Evolutionary conservation across 2,113 vertebrate species (phyloP), one percentile per base, ranked within the genome.

Genomic region (Dermatemys mawii): DNA sequence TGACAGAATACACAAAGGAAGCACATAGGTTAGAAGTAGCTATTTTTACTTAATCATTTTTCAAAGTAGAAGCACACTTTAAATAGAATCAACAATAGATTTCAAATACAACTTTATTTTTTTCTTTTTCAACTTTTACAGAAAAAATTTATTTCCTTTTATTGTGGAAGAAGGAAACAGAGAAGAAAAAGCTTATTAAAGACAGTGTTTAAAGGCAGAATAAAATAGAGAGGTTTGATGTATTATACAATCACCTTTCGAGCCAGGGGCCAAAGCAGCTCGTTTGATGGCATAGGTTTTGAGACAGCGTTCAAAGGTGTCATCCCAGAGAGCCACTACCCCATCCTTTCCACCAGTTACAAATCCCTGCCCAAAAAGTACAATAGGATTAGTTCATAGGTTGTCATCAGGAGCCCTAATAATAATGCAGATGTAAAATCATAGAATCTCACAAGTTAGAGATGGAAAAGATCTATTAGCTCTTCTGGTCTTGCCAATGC

Each of bases 281-380:
- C 99, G 98, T 98, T 99, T 99, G 97, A 99, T 99, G 91, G 99
- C 99, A 86, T 99, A 99, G 4, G 99, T 99, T 98, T 99, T 99
- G 88, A 99, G 99, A 98, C 99, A 99, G 94, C 99, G 98, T 97
- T 99, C 99, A 91, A 99, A 99, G 10, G 98, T 99, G 93, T 99
- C 99, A 3, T 99, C 99, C 99, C 99, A 99, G 89, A 99, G 98
- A 96, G 99, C 99, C 5, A 99, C 98, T 12, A 99, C 98, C 17
- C 99, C 99, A 90, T 99, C 99, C 94, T 99, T 99, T 63, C 99
- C 99, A 96, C 99, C 99, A 50, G 99, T 99, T 92, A 99, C 99
- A 97, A 99, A 99, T 49, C 99, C 99, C 99, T 99, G 86, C 3
- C 17, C 84, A 85, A 63, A 96, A 11, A 5, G 29, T 54, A 87